phyloP scores from a whole-genome alignment of 2,888 invertebrate species.

The Linnaemya vulpina region DNA sequence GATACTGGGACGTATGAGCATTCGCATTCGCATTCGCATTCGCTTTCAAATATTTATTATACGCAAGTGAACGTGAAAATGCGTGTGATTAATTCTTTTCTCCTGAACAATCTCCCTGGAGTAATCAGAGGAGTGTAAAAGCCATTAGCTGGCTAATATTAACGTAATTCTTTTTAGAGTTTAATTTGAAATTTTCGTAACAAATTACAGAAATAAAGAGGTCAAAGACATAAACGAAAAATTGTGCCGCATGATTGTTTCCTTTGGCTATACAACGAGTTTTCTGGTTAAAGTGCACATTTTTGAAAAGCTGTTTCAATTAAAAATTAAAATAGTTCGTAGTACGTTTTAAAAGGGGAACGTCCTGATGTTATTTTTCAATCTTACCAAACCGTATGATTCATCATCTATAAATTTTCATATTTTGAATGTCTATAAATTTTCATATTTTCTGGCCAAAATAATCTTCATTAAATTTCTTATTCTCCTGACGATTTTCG shows the following conservation, averaged over 20 bases:
- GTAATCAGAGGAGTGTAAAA: constrained; percentile 25
- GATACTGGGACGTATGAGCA: constrained; percentile 2
- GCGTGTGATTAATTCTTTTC: background rate
- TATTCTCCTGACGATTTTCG: background rate
- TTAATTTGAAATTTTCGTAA: background rate
- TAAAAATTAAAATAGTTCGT: too few species aligned
- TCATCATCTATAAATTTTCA: too few species aligned
- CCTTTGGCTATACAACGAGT: too few species aligned
- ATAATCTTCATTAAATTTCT: background rate
- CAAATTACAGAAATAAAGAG: background rate
- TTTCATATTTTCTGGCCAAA: background rate
- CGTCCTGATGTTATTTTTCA: too few species aligned
- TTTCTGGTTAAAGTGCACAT: too few species aligned
- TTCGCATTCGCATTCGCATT: background rate
- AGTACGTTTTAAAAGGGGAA: too few species aligned
- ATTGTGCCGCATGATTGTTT: too few species aligned
- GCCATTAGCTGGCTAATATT: background rate
- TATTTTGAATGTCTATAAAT: too few species aligned
- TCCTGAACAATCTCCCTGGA: background rate
- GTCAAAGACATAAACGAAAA: background rate
- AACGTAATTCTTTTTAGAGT: background rate
- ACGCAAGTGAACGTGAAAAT: background rate
- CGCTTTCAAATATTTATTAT: constrained; percentile 1
- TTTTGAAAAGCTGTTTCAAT: too few species aligned
- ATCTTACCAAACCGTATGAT: too few species aligned